phyloP scores from a whole-genome alignment of 1,140 invertebrate species.

The Asbolus verrucosus region DNA sequence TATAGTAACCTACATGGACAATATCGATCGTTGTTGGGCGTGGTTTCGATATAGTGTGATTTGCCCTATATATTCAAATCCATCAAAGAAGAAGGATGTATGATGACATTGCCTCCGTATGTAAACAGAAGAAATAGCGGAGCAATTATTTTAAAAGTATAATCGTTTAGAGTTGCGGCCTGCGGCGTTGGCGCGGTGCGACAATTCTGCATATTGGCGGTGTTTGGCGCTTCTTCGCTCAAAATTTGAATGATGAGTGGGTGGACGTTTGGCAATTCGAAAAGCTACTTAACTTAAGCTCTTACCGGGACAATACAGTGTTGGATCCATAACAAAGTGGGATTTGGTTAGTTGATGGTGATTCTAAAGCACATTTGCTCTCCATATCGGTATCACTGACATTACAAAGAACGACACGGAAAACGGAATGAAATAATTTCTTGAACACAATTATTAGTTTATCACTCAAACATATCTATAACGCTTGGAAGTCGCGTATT shows the following conservation, averaged over 20 bases:
- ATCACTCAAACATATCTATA: conserved; percentile 30
- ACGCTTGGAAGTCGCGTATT: conserved; percentile 42
- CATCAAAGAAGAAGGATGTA: conserved; percentile 36
- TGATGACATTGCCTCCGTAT: conserved; percentile 1
- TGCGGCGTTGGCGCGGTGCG: conserved; percentile 24
- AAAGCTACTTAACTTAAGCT: not conserved
- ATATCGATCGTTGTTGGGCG: conserved; percentile 47
- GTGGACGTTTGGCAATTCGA: conserved; percentile 4
- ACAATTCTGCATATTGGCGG: not conserved
- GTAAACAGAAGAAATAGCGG: conserved; percentile 1
- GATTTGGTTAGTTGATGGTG: conserved; percentile 31
- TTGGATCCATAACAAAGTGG: conserved; percentile 45
- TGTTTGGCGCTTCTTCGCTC: conserved; percentile 21
- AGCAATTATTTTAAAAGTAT: conserved; percentile 11
- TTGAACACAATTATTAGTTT: conserved; percentile 43
- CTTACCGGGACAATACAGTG: conserved; percentile 46
- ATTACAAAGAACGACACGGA: conserved; percentile 35
- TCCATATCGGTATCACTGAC: conserved; percentile 45
- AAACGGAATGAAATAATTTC: conserved; percentile 10
- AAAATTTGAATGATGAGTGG: conserved; percentile 41
- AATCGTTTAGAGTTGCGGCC: not conserved
- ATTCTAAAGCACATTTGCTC: conserved; percentile 40
- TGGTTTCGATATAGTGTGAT: conserved; percentile 41
- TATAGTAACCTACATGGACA: conserved; percentile 49
- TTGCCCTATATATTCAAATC: conserved; percentile 45